A percentile compares a stretch with the other conserved stretches of the same genome.
phyloP scores from a whole-genome alignment of 1,140 invertebrate genomes.

The Papilio helenus region DNA sequence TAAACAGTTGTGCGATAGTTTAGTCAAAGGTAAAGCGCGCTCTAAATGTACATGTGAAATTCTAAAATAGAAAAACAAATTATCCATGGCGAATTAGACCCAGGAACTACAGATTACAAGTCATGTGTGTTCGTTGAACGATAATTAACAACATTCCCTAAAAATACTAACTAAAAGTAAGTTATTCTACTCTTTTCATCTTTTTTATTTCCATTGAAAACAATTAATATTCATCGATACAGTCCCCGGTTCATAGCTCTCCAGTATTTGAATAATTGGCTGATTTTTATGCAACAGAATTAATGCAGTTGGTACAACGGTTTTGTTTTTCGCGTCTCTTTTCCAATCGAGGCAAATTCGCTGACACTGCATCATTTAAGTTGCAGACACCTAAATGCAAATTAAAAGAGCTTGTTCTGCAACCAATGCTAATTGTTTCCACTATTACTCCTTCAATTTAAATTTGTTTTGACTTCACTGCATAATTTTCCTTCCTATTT shows the following conservation, averaged over 20 bases:
- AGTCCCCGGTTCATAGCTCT: conserved; percentile 69
- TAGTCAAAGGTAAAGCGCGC: no score
- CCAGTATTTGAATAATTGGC: conserved; percentile 80
- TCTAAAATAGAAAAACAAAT: no score
- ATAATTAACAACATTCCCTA: no score
- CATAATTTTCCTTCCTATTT: background rate
- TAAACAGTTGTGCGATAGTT: no score
- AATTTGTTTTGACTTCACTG: conserved; percentile 19
- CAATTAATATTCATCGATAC: conserved; percentile 80
- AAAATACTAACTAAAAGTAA: no score
- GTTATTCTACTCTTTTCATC: conserved; percentile 42
- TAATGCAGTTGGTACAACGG: conserved; percentile 76
- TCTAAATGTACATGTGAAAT: no score
- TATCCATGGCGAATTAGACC: no score
- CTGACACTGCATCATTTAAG: conserved; percentile 39
- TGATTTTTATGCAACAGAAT: conserved; percentile 81
- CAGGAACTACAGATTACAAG: no score
- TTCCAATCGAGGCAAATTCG: conserved; percentile 47
- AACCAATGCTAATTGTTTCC: conserved; percentile 39
- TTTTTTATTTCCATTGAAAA: conserved; percentile 59
- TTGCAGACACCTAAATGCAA: conserved; percentile 38
- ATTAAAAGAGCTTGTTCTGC: conserved; percentile 31
- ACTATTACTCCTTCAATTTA: conserved; percentile 34
- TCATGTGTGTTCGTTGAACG: background rate
- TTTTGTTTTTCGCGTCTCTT: conserved; percentile 63